Evolutionary conservation across 2,888 invertebrate species (phyloP), one percentile per base, ranked within the genome.

Genomic region (Napeogenes sylphis): DNA sequence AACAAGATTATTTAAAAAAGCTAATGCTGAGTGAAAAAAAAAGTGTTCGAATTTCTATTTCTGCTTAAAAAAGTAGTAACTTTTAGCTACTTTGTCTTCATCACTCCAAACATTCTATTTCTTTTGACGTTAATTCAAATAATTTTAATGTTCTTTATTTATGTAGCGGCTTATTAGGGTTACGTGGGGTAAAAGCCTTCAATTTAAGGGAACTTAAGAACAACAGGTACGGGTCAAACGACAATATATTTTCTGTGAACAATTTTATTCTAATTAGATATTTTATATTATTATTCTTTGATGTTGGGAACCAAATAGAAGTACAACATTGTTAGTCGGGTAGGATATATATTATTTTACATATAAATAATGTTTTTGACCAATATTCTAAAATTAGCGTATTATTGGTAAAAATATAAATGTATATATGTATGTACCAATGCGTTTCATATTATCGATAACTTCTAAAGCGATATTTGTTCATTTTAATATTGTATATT

Each of bases 41-140:
- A 61, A 59, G 8, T 58, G 53, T 58, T 56, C 46, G 47, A 64
- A 58, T 64, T 69, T 62, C 64, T 56, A 61, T 64, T 62, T 58
- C 56, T 66, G 58, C 46, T 62, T 63, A 66, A 68, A 67, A 68
- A 59, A 64, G 56, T 54, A 58, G 56, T 56, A 61, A 62, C 60
- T 66, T 64, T 60, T 61, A 65, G 65, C 63, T 62, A 63, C 66
- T 69, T 59, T 51, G 60, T 61, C 55, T 54, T 59, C 51, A 42
- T 59, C 59, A 57, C 51, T 65, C 51, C n/a, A 32, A 55, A 51
- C 55, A 57, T 58, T 47, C 45, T 51, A 59, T 56, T 56, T 21
- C 53, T 63, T 59, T 59, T 33, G 45, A 57, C 33, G 46, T 14
- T 47, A 33, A 57, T 54, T 45, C 8, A 30, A 54, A 61, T 53